Conservation (phyloP, 2,797 vertebrate species). For the Parauchenoglanis punctatus region DNA sequence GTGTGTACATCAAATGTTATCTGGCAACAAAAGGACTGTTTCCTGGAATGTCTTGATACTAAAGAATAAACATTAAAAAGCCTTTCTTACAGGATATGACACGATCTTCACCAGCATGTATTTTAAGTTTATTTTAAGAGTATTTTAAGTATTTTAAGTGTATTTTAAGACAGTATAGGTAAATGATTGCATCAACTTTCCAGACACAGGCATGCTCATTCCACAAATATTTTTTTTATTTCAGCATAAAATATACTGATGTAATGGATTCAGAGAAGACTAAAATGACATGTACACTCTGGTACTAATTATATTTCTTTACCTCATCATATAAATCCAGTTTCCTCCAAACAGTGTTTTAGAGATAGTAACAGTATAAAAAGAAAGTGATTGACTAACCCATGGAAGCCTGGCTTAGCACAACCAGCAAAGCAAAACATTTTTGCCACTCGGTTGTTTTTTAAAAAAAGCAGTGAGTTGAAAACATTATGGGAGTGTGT, state of each 20-base stretch:
- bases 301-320: neutral
- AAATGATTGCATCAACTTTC: neutral
- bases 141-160: no score
- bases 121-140: neutral
- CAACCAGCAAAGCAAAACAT: neutral
- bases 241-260: neutral
- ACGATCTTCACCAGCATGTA: neutral
- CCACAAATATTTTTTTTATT: neutral
- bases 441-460: neutral
- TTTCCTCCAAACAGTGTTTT: neutral
- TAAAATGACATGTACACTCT: neutral
- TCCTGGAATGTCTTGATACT: neutral
- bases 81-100: neutral
- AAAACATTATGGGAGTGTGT: constrained; percentile 13
- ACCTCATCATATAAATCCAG: neutral
- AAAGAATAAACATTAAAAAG: neutral
- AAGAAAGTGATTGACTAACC: neutral
- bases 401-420: neutral
- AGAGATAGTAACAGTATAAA: neutral
- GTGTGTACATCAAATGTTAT: neutral
- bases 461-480: constrained; percentile 9
- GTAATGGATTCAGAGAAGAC: neutral
- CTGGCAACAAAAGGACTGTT: neutral
- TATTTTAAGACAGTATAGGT: neutral
- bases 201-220: neutral